Base-by-base conservation (phyloP, 2,797 vertebrate species). In the Sebastes iracundus region DNA sequence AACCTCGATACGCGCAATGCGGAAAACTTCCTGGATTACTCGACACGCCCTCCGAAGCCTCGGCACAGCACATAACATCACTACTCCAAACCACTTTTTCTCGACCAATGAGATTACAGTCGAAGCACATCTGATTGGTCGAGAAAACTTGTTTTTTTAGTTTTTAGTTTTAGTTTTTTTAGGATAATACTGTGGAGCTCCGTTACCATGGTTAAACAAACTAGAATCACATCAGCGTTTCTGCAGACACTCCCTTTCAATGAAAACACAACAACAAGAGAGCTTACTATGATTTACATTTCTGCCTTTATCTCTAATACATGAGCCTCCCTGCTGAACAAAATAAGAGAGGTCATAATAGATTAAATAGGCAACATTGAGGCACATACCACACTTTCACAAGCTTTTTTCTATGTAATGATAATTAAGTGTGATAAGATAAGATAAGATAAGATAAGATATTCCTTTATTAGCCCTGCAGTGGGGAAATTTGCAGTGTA, bases 141-240 rank as follows among this genome's bases (percentile, higher is more conserved):
- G 12, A 38, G 0, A 0, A 38, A 38, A 38, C 35, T 38, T 35
- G 33, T 35, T 35, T 35, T 35, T 35, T 53, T 27, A 5, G 8
- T 30, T 11, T 28, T 2, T 6, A 6, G 10, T 38, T 52, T 77
- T n/a, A 72, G 66, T 84, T 88, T 90, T 35, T 35, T 35, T 35
- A 35, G 81, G 86, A 55, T 25, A 22, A 23, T 35, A 8, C 11
- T 6, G 14, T 2, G 13, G 27, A 12, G 13, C 1, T 65, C 2
- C n/a, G 87, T 88, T 81, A 64, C 27, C 79, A 8, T 32, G 77
- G 91, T 77, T 69, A 88, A 81, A 16, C n/a, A 30, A 63, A 60
- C 25, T 5, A 67, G 30, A 20, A 38, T 5, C 62, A 63, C 65
- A 58, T 10, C 18, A 11, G 10, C 0, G 25, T 66, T 20, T 69